These are phyloP conservation scores for Propsilocerus akamusi DNA, from an alignment of 1,140 invertebrate species.

Conservation along the genomic window DNA sequence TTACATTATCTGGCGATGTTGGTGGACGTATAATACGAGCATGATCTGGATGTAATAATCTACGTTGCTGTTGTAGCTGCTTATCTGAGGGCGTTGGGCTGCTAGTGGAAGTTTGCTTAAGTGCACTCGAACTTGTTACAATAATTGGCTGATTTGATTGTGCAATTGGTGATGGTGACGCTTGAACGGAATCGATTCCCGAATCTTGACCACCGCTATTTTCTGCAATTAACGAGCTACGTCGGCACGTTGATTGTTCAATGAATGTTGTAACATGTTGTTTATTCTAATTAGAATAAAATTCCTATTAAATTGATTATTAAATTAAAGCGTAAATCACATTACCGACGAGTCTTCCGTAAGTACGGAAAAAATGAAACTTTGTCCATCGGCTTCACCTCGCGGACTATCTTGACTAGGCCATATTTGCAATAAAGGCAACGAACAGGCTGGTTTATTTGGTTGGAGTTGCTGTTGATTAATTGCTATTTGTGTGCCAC, in stretches of 20 bases:
- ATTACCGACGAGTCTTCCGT: conserved; percentile 20
- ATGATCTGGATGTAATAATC: conserved; percentile 45
- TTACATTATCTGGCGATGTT: conserved; percentile 17
- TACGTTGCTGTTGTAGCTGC: conserved; percentile 33
- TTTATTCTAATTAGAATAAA: not conserved
- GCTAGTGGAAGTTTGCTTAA: conserved; percentile 12
- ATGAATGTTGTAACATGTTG: conserved; percentile 14
- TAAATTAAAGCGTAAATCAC: not conserved
- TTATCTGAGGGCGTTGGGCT: conserved; percentile 20
- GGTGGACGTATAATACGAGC: conserved; percentile 29
- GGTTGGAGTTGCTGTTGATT: conserved; percentile 8
- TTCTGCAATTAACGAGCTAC: conserved; percentile 22
- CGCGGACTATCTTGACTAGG: conserved; percentile 33
- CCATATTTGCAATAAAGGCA: conserved; percentile 44
- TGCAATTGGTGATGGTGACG: conserved; percentile 39
- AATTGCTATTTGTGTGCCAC: not conserved
- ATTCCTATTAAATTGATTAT: not conserved
- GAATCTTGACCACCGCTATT: conserved; percentile 27
- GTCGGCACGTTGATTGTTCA: conserved; percentile 16
- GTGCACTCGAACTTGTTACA: conserved; percentile 7
- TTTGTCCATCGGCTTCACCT: conserved; percentile 44
- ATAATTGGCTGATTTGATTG: conserved; percentile 22
- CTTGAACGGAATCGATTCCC: conserved; percentile 50
- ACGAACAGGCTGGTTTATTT: conserved; percentile 29
- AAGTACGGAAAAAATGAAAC: conserved; percentile 39